Base-by-base conservation (phyloP, 2,888 invertebrate genomes). In the Leucoma salicis region DNA sequence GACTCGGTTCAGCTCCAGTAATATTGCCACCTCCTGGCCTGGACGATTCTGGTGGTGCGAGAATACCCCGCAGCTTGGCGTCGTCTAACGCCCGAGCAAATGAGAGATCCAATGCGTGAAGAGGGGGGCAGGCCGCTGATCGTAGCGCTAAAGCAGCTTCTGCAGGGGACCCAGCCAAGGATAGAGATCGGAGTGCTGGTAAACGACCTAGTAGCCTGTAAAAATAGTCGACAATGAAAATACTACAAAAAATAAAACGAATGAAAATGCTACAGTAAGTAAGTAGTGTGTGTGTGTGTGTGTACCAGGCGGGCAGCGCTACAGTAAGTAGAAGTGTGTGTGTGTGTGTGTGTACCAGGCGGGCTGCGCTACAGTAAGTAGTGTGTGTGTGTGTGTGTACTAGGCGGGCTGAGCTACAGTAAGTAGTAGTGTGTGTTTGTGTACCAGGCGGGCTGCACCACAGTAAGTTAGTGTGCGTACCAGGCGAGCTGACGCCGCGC, bases 401-500 rank as follows among this genome's bases (percentile, higher is more conserved):
- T n/a, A n/a, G n/a, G n/a, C n/a, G n/a, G n/a, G n/a, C n/a, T n/a
- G n/a, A n/a, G n/a, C n/a, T n/a, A n/a, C n/a, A n/a, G n/a, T n/a
- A n/a, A n/a, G n/a, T n/a, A n/a, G n/a, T n/a, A n/a, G n/a, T n/a
- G n/a, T n/a, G n/a, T n/a, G n/a, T n/a, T n/a, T n/a, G n/a, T n/a
- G n/a, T n/a, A n/a, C n/a, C n/a, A n/a, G n/a, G n/a, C n/a, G n/a
- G n/a, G n/a, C n/a, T n/a, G n/a, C n/a, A n/a, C n/a, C n/a, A n/a
- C n/a, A n/a, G n/a, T n/a, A n/a, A n/a, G n/a, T n/a, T 8, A 27
- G 14, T 13, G 16, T 31, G 59, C 63, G 59, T 36, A 88, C 98
- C 98, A 98, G 0, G 94, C 93, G n/a, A 98, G 87, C 77, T 98
- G 98, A 38, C 95, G 91, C 63, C 96, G 93, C 16, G 96, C 96